These are phyloP conservation scores for Dorcus parallelipipedus DNA, from an alignment of 2,888 invertebrate species.

Conservation along the genomic window DNA sequence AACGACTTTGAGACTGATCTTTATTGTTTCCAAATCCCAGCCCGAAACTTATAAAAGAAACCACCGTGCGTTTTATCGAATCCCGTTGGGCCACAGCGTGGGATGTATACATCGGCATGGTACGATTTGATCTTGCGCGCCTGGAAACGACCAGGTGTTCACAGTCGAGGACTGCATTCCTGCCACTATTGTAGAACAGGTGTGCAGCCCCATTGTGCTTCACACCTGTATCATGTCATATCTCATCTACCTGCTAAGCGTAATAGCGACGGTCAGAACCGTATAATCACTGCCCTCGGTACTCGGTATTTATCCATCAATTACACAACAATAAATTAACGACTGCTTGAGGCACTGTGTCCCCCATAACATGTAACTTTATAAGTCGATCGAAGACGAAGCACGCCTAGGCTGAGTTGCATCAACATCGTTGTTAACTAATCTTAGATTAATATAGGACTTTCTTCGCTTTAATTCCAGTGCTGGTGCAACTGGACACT, in stretches of 20 bases:
- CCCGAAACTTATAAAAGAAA: neutral
- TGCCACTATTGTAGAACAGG: conserved; percentile 37
- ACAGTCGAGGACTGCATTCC: conserved; percentile 39
- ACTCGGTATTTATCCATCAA: neutral
- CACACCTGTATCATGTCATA: conserved; percentile 47
- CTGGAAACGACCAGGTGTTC: conserved; percentile 41
- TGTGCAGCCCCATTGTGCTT: conserved; percentile 29
- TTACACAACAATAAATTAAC: too few species aligned
- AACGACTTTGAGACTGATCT: conserved; percentile 16
- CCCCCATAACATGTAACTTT: too few species aligned
- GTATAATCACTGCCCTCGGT: neutral
- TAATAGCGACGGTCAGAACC: neutral
- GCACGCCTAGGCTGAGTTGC: too few species aligned
- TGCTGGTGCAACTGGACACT: too few species aligned
- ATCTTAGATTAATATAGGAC: neutral
- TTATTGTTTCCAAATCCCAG: neutral
- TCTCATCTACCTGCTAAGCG: conserved; percentile 27
- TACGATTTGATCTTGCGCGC: conserved; percentile 23
- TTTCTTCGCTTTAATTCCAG: neutral
- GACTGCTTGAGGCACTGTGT: too few species aligned
- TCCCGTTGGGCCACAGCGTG: neutral
- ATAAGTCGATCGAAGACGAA: too few species aligned
- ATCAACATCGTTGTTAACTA: neutral
- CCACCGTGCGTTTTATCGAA: neutral
- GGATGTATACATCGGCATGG: neutral